A percentile compares a stretch with the other conserved stretches of the same genome.
phyloP scores from a whole-genome alignment of 1,140 invertebrate genomes.

The Bombus haemorrhoidalis region DNA sequence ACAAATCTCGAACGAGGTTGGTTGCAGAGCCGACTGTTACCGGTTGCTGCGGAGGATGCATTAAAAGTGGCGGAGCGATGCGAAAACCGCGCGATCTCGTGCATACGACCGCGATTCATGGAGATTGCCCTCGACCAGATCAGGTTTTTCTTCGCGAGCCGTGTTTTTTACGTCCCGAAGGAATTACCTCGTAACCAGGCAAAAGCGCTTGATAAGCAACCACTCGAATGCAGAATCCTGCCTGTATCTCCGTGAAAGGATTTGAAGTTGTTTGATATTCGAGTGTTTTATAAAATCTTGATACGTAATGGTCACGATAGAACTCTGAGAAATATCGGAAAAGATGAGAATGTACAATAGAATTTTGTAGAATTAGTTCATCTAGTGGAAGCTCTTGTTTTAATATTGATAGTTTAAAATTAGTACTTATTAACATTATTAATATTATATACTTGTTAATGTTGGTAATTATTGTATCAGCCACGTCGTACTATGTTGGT shows the following conservation, averaged over 20 bases:
- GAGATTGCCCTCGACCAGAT: not conserved
- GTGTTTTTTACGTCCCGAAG: slow-evolving; percentile 13
- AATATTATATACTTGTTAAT: too few relatives aligned
- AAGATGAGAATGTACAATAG: too few relatives aligned
- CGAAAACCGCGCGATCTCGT: slow-evolving; percentile 37
- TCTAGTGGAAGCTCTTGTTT: too few relatives aligned
- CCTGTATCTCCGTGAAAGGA: not conserved
- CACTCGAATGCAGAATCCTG: not conserved
- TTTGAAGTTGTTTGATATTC: not conserved
- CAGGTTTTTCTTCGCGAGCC: not conserved
- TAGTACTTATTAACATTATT: too few relatives aligned
- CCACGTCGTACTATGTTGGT: too few relatives aligned
- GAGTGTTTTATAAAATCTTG: not conserved
- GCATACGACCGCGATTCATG: not conserved
- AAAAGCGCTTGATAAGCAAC: not conserved
- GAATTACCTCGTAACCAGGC: not conserved
- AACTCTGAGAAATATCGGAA: too few relatives aligned
- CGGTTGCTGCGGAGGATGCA: not conserved
- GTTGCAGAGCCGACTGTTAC: not conserved
- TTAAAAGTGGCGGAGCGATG: slow-evolving; percentile 47
- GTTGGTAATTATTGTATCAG: too few relatives aligned
- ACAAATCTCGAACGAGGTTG: slow-evolving; percentile 55
- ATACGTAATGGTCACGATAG: not conserved
- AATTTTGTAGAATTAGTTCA: too few relatives aligned
- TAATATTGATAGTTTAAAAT: too few relatives aligned